Base-by-base conservation (phyloP, 2,888 invertebrate genomes). In the Orthosia gracilis region DNA sequence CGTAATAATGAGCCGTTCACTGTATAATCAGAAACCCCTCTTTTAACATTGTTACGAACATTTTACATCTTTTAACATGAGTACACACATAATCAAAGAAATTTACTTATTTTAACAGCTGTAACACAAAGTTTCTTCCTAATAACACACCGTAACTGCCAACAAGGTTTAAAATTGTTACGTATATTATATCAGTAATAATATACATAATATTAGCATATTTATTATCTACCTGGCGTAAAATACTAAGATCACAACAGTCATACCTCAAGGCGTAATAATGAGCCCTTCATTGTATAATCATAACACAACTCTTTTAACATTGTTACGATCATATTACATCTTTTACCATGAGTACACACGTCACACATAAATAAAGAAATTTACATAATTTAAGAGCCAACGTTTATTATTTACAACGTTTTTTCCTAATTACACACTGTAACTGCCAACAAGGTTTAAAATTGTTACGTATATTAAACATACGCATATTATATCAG, bases 401-500 rank as follows among this genome's bases (percentile, higher is more conserved):
- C 31, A 45, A 57, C 1, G n/a, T n/a, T n/a, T n/a, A n/a, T n/a
- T n/a, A n/a, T n/a, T n/a, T n/a, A 64, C n/a, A n/a, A 59, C 69
- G 73, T 73, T 66, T 82, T 66, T 64, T 78, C n/a, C 40, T 66
- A 71, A 64, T 70, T 57, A 54, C 13, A n/a, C 4, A 68, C 71
- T 64, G 61, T 61, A 63, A 67, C 57, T 61, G 26, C 52, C 67
- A 68, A 65, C 61, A 66, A 63, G 50, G 47, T 21, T 61, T 49
- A 71, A 65, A 17, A 73, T 54, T 57, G 78, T 78, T 71, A 55
- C 45, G 54, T 68, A 54, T 49, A 40, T n/a, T 68, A 54, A 40
- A 26, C 17, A 73, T 73, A 57, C 52, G 57, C 67, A 59, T 61
- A 62, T 55, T 77, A 66, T 73, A 69, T 55, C 59, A 64, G 76